phyloP scores from a whole-genome alignment of 2,113 vertebrate genomes.

The Hydropotes inermis region DNA sequence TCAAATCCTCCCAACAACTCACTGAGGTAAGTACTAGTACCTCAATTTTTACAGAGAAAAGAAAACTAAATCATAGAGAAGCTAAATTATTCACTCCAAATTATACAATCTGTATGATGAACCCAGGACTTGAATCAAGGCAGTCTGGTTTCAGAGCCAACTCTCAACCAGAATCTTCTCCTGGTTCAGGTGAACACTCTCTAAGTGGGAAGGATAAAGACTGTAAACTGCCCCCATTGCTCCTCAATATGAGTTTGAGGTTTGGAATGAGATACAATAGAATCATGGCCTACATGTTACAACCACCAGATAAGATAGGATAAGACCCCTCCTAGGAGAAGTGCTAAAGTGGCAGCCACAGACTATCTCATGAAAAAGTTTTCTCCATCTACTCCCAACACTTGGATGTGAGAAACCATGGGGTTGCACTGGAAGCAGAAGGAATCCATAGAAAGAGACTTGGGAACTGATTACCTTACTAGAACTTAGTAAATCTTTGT shows the following conservation, averaged over 20 bases:
- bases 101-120: fast-evolving
- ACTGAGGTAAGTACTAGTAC: neutral
- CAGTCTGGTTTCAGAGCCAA: neutral
- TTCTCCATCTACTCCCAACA: neutral
- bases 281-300: neutral
- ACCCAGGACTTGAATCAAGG: neutral
- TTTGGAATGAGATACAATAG: neutral
- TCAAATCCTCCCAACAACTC: neutral
- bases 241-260: neutral
- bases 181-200: neutral
- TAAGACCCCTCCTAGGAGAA: neutral
- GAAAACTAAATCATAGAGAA: neutral
- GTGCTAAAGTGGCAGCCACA: neutral
- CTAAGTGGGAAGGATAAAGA: neutral
- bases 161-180: neutral
- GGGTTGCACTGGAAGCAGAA: neutral
- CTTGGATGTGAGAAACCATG: neutral
- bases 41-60: neutral
- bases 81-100: neutral
- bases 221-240: neutral
- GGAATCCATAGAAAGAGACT: neutral
- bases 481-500: neutral
- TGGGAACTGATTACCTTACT: neutral
- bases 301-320: neutral
- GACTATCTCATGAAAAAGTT: neutral